phyloP scores from a whole-genome alignment of 2,113 vertebrate genomes.

The Cyanistes caeruleus region DNA sequence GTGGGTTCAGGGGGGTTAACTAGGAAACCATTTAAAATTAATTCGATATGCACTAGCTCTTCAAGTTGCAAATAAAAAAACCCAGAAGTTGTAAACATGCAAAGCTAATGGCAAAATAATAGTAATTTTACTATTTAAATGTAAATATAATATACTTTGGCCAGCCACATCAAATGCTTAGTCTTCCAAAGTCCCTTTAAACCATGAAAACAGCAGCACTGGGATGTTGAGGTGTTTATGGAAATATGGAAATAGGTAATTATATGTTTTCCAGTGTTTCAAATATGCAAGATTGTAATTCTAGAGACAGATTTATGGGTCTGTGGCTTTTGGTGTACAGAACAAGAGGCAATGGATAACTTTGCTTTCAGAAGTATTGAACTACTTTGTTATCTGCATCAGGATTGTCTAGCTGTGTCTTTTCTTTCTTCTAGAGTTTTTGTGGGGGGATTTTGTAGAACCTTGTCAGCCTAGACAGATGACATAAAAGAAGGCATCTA shows the following conservation, averaged over 20 bases:
- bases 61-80: background rate
- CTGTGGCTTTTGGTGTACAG: background rate
- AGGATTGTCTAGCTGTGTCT: background rate
- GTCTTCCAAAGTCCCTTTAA: background rate
- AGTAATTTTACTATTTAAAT: background rate
- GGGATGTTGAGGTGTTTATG: background rate
- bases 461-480: background rate
- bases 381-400: background rate
- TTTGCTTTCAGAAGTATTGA: background rate
- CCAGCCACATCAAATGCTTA: background rate
- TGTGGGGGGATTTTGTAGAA: background rate
- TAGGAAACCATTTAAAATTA: background rate
- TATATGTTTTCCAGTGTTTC: background rate
- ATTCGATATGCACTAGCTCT: background rate
- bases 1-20: background rate
- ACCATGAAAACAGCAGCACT: background rate
- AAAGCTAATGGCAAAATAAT: background rate
- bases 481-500: background rate
- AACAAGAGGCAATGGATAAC: background rate
- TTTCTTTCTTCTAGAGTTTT: background rate
- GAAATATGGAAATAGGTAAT: background rate
- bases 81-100: background rate
- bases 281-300: background rate
- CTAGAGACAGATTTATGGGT: background rate
- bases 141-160: background rate